Conservation (phyloP, 1,140 invertebrate genomes). For the Drosophila murphyi region DNA sequence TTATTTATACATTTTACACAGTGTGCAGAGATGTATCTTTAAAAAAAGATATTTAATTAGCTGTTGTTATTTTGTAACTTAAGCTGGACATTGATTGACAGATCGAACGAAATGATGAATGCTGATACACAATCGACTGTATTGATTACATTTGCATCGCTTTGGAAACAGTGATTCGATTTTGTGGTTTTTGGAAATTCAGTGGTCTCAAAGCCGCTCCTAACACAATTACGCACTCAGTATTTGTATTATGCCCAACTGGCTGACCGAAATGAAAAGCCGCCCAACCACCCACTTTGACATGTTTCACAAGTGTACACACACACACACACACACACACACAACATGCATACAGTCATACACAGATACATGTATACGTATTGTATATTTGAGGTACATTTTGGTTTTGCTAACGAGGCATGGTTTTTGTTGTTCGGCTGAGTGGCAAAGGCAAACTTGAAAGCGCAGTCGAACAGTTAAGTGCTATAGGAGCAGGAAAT, state of each 20-base stretch:
- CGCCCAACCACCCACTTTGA: not conserved
- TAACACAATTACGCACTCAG: slow-evolving; percentile 25
- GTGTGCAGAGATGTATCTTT: too few relatives aligned
- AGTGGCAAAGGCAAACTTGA: slow-evolving; percentile 56
- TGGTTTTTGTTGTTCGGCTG: slow-evolving; percentile 57
- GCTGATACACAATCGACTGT: too few relatives aligned
- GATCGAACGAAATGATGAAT: too few relatives aligned
- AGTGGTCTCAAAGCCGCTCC: not conserved
- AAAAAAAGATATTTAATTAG: too few relatives aligned
- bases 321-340: slow-evolving; percentile 8
- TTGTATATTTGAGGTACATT: slow-evolving; percentile 25
- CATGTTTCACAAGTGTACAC: slow-evolving; percentile 27
- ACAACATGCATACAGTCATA: slow-evolving; percentile 12
- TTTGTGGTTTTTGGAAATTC: too few relatives aligned
- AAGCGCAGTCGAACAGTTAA: slow-evolving; percentile 61
- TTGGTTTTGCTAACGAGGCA: slow-evolving; percentile 47
- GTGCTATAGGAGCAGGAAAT: slow-evolving; percentile 62
- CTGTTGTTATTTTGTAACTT: too few relatives aligned
- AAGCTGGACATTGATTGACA: too few relatives aligned
- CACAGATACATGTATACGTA: not conserved
- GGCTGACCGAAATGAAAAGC: slow-evolving; percentile 32
- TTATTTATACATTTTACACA: too few relatives aligned
- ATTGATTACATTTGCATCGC: not conserved
- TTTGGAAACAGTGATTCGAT: not conserved
- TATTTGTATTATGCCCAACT: slow-evolving; percentile 19